Percentiles rank a stretch among this genome's conserved stretches.
These are phyloP conservation scores for Trematocara stigmaticum DNA, from an alignment of 2,113 vertebrate species.

Conservation along the genomic window DNA sequence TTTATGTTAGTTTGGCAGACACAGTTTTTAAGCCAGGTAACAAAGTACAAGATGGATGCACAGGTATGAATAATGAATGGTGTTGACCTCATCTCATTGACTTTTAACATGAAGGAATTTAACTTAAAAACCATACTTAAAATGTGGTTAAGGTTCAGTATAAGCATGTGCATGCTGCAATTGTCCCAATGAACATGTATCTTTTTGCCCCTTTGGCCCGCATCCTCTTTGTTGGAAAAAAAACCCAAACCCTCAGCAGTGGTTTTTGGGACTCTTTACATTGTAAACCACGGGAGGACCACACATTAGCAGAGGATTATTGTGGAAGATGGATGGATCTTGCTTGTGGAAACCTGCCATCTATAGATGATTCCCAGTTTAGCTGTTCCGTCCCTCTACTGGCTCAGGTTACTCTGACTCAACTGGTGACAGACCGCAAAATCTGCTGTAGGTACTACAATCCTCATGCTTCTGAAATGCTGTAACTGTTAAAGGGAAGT, in stretches of 20 bases:
- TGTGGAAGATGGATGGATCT: conserved; percentile 1
- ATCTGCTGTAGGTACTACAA: conserved; percentile 32
- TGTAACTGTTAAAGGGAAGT: conserved; percentile 1
- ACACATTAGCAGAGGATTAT: conserved; percentile 43
- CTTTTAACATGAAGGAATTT: neutral
- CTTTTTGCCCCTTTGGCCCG: neutral
- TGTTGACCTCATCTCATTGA: neutral
- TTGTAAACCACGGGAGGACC: conserved; percentile 37
- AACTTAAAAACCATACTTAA: neutral
- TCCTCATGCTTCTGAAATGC: neutral
- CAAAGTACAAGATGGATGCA: neutral
- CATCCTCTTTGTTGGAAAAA: neutral
- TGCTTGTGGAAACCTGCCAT: conserved; percentile 6
- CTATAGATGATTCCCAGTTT: conserved; percentile 37
- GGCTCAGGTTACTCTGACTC: conserved; percentile 18
- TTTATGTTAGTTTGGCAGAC: neutral
- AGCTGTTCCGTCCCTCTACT: conserved; percentile 20
- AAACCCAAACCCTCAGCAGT: neutral
- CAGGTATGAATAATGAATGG: neutral
- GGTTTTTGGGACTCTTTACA: conserved; percentile 22
- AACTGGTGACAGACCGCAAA: conserved; percentile 25
- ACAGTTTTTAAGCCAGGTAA: neutral
- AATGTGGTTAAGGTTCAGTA: neutral
- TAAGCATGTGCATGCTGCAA: neutral
- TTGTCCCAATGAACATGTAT: neutral